Conservation (phyloP, 1,140 invertebrate genomes). For the Stratiolaelaps scimitus region DNA sequence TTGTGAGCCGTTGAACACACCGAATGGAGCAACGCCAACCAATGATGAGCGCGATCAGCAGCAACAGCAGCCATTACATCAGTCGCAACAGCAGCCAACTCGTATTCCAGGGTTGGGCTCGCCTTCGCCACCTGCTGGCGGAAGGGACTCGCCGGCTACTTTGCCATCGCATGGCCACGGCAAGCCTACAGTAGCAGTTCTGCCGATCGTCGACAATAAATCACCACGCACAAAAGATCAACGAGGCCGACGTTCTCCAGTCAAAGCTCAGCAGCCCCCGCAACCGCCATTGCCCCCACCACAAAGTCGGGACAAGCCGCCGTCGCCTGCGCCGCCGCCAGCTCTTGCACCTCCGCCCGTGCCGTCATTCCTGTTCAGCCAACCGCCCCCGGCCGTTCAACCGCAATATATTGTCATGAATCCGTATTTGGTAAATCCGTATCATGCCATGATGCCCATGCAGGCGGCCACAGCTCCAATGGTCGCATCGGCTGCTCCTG, state of each 20-base stretch:
- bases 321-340: conserved; percentile 18
- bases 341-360: conserved; percentile 5
- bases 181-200: conserved; percentile 14
- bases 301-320: conserved; percentile 2
- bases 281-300: conserved; percentile 15
- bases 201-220: conserved; percentile 22
- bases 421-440: neutral
- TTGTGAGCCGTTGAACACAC: neutral
- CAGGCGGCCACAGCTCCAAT: conserved; percentile 31
- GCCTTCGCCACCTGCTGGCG: neutral
- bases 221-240: conserved; percentile 10
- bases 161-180: neutral
- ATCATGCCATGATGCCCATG: conserved; percentile 3
- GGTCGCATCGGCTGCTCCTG: conserved; percentile 37
- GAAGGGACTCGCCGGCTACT: conserved; percentile 8
- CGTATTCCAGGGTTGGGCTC: neutral
- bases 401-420: conserved; percentile 21
- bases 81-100: too few relatives aligned
- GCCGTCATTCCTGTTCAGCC: conserved; percentile 27
- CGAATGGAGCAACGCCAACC: neutral
- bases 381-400: conserved; percentile 5
- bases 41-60: conserved; percentile 26
- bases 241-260: neutral
- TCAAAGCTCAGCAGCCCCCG: neutral
- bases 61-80: neutral